Conservation (phyloP, 2,888 invertebrate genomes). For the Thelaira solivaga region DNA sequence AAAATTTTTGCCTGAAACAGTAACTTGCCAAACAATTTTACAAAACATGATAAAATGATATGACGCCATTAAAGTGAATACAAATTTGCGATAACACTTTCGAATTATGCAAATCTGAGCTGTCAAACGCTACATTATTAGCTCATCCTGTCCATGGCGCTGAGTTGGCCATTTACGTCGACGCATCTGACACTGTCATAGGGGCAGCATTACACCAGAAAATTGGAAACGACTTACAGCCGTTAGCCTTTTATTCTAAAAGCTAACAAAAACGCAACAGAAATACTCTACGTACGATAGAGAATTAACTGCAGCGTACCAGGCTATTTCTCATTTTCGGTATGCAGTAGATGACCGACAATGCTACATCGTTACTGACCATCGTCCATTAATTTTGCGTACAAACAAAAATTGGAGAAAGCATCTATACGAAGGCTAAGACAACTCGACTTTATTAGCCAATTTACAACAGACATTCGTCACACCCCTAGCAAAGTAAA, state of each 20-base stretch:
- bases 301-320: background rate
- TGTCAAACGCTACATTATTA: background rate
- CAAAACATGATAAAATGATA: slow-evolving; percentile 45
- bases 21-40: slow-evolving; percentile 30
- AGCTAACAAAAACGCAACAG: background rate
- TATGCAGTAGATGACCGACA: background rate
- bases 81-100: background rate
- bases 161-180: slow-evolving; percentile 20
- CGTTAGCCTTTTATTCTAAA: background rate
- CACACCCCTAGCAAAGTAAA: background rate
- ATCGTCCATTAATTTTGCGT: background rate
- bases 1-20: slow-evolving; percentile 38
- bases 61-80: slow-evolving; percentile 31
- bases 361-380: background rate
- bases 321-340: slow-evolving; percentile 7
- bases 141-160: background rate
- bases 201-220: background rate
- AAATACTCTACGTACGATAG: background rate
- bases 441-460: background rate
- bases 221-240: background rate
- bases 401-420: too few relatives aligned
- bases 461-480: background rate
- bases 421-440: background rate
- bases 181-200: slow-evolving; percentile 43
- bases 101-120: background rate